Conservation (phyloP, 2,797 vertebrate genomes). For the Channa striata region DNA sequence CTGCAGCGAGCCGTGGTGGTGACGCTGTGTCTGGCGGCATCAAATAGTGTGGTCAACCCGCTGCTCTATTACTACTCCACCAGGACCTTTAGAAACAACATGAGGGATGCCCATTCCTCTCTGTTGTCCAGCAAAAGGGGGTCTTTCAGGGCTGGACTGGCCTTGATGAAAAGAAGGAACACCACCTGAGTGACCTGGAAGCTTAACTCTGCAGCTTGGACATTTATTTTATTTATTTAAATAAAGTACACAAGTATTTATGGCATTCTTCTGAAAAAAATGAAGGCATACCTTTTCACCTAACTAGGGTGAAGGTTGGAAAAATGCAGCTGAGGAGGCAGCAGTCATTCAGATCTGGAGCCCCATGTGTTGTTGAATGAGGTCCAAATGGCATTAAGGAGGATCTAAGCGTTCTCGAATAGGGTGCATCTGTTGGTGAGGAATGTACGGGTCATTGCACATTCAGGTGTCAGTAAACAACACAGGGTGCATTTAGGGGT, state of each 20-base stretch:
- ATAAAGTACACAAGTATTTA: neutral
- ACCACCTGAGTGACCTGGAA: neutral
- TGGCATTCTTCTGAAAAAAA: neutral
- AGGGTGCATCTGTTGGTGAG: too few species aligned
- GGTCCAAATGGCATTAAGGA: too few species aligned
- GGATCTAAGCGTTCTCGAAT: too few species aligned
- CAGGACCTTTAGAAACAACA: conserved; percentile 62
- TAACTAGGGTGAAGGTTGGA: neutral
- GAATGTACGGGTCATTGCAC: too few species aligned
- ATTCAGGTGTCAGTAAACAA: too few species aligned
- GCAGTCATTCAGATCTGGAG: too few species aligned
- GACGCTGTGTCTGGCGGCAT: conserved; percentile 76
- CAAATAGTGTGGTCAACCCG: conserved; percentile 81
- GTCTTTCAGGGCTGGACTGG: neutral
- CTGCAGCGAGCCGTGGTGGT: conserved; percentile 69
- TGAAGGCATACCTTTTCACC: neutral
- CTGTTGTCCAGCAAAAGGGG: neutral
- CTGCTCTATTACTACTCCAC: conserved; percentile 83
- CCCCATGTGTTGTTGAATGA: neutral
- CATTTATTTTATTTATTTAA: neutral
- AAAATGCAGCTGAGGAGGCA: neutral
- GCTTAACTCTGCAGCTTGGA: neutral
- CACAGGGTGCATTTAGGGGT: too few species aligned
- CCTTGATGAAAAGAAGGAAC: neutral
- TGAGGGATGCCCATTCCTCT: conserved; percentile 8